Percentiles rank a stretch among this genome's conserved stretches.
These are phyloP conservation scores for Isaurus tuberculatus DNA, from an alignment of 92 coral and sea anemone genomes.

Conservation along the genomic window DNA sequence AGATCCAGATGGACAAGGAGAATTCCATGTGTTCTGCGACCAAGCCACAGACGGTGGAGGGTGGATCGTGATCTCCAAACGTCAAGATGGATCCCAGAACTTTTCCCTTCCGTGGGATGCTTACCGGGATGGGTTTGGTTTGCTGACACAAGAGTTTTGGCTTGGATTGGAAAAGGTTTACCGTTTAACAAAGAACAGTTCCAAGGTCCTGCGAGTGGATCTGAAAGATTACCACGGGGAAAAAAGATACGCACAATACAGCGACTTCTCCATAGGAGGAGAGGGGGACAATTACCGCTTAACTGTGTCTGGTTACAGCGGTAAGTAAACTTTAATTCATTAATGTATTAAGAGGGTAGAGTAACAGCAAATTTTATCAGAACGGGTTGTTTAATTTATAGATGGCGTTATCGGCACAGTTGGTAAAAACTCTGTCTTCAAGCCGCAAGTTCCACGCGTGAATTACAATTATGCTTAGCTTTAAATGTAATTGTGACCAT, in stretches of 20 bases:
- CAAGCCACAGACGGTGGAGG: slow-evolving; percentile 77
- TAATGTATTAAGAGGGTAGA: background rate
- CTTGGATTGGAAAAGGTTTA: slow-evolving; percentile 73
- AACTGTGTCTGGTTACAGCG: slow-evolving; percentile 57
- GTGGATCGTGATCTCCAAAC: slow-evolving; percentile 76
- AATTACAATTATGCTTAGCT: too few species aligned
- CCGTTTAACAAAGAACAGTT: slow-evolving; percentile 62
- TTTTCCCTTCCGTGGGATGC: slow-evolving; percentile 59
- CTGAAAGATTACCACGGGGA: slow-evolving; percentile 73
- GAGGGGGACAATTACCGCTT: slow-evolving; percentile 61
- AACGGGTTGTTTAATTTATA: too few species aligned
- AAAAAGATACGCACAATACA: slow-evolving; percentile 63
- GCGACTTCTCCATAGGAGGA: slow-evolving; percentile 64
- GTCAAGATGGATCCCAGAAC: slow-evolving; percentile 72
- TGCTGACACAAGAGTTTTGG: slow-evolving; percentile 73
- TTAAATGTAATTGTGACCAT: too few species aligned
- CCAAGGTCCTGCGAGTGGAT: slow-evolving; percentile 65
- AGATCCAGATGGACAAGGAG: slow-evolving; percentile 56
- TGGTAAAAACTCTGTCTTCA: too few species aligned
- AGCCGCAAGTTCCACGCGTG: too few species aligned
- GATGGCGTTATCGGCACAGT: too few species aligned
- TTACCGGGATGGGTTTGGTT: slow-evolving; percentile 71
- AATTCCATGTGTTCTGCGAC: slow-evolving; percentile 67
- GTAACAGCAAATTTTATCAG: too few species aligned
- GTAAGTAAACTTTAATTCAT: slow-evolving; percentile 20